Evolutionary conservation across 1,140 invertebrate genomes (phyloP).

Genomic region (Nixonia krombeini): DNA sequence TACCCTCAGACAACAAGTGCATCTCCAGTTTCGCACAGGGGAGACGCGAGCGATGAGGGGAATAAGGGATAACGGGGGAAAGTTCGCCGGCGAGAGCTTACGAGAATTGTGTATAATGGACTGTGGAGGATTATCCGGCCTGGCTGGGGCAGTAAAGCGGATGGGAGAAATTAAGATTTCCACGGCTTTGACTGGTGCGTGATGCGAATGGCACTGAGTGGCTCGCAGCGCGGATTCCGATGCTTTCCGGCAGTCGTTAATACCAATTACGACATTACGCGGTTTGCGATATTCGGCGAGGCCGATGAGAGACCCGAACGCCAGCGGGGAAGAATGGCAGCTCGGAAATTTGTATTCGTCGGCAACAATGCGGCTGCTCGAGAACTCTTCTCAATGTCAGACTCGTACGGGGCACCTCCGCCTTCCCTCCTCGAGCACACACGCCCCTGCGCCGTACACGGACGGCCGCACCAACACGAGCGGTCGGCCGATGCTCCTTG

Average conservation of each 20-base stretch:
- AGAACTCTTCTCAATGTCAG: constrained; percentile 14
- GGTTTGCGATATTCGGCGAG: not conserved
- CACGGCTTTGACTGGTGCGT: no score
- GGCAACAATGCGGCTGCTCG: no score
- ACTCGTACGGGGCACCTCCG: constrained; percentile 9
- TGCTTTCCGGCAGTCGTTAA: no score
- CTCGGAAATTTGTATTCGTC: constrained; percentile 18
- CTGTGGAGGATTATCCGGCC: no score
- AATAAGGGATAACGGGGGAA: not conserved
- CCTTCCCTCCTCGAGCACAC: constrained; percentile 10
- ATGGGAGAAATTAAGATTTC: no score
- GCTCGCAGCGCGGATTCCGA: no score
- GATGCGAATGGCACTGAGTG: no score
- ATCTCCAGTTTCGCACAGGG: constrained; percentile 52
- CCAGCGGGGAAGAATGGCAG: constrained; percentile 7
- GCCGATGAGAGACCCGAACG: not conserved
- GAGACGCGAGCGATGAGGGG: constrained; percentile 9
- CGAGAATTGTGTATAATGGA: not conserved
- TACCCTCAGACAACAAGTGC: constrained; percentile 58
- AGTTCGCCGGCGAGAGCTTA: not conserved
- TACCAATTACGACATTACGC: no score
- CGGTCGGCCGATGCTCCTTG: constrained; percentile 35
- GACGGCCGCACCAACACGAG: constrained; percentile 21
- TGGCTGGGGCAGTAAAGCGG: no score
- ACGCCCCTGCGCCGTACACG: constrained; percentile 4